A percentile compares a stretch with the other conserved stretches of the same genome.
These are phyloP conservation scores for Nibea coibor DNA, from an alignment of 2,113 vertebrate species.

Conservation along the genomic window DNA sequence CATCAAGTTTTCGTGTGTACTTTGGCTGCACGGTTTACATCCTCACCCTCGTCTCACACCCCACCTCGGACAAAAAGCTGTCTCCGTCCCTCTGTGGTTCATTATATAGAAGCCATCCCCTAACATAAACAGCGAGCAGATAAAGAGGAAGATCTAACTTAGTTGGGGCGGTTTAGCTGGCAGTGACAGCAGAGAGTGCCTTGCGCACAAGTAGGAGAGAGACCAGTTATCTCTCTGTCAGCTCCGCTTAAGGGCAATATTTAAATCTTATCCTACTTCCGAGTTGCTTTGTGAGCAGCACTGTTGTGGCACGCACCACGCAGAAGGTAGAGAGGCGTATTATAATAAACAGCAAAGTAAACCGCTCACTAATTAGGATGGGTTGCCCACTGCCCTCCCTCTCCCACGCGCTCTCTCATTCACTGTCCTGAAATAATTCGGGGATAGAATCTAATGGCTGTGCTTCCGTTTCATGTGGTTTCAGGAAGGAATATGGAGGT, in stretches of 20 bases:
- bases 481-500: constrained; percentile 23
- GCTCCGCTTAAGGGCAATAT: constrained; percentile 62
- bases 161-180: constrained; percentile 60
- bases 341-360: constrained; percentile 65
- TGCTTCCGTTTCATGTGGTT: constrained; percentile 44
- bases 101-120: constrained; percentile 44
- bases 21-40: constrained; percentile 39
- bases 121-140: constrained; percentile 37
- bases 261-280: constrained; percentile 58
- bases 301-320: constrained; percentile 27
- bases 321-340: constrained; percentile 39
- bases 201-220: constrained; percentile 30
- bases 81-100: constrained; percentile 38
- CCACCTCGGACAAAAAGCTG: constrained; percentile 22
- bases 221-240: constrained; percentile 58
- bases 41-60: constrained; percentile 10
- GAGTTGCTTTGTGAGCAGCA: constrained; percentile 41
- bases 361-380: constrained; percentile 72
- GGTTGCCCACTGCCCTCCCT: constrained; percentile 25
- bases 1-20: constrained; percentile 50
- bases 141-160: constrained; percentile 55
- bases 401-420: neutral
- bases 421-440: constrained; percentile 32
- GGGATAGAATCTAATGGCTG: constrained; percentile 22
- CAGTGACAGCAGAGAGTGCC: constrained; percentile 51